Evolutionary conservation across 2,113 vertebrate genomes (phyloP), one percentile per base, ranked within the genome.

Genomic region (Rhabdomys dilectus): DNA sequence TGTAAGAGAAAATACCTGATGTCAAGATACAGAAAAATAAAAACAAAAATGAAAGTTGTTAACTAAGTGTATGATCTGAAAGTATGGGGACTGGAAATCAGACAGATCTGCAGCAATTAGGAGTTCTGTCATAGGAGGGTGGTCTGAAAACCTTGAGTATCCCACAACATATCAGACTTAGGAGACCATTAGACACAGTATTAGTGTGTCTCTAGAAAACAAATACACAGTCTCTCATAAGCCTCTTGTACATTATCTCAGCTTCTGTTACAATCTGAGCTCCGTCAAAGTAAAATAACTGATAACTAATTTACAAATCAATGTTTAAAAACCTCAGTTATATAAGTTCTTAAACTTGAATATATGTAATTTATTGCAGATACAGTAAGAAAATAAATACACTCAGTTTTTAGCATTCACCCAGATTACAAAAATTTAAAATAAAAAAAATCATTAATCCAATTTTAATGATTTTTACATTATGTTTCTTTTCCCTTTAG

Each of bases 41-140:
- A 9, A 73, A 34, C 13, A 95, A 80, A 78, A 31, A 60, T 13
- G n/a, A 96, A 96, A 97, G 75, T 80, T 90, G 91, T 66, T 70
- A 95, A 85, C 4, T 72, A 88, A 97, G 80, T 75, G 68, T 88
- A 92, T 39, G 4, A 39, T 16, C 24, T 87, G 31, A 60, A 70
- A 89, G 11, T 0, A 17, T 93, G 4, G 4, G 4, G 19, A 88
- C 76, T 90, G 86, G 91, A 93, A 96, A 48, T 60, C 16, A 62
- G 17, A 19, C 8, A 34, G 53, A 81, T 86, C 12, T 53, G 70
- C 2, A 75, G 36, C 16, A 72, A 66, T 5, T 77, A 12, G 94
- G 62, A 87, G 15, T 10, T 78, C 6, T 68, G 21, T 16, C 45
- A 93, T n/a, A 62, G 53, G 70, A 64, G 3, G 5, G 42, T 6